Conservation (phyloP, 2,888 invertebrate genomes). For the Parnassius apollo region DNA sequence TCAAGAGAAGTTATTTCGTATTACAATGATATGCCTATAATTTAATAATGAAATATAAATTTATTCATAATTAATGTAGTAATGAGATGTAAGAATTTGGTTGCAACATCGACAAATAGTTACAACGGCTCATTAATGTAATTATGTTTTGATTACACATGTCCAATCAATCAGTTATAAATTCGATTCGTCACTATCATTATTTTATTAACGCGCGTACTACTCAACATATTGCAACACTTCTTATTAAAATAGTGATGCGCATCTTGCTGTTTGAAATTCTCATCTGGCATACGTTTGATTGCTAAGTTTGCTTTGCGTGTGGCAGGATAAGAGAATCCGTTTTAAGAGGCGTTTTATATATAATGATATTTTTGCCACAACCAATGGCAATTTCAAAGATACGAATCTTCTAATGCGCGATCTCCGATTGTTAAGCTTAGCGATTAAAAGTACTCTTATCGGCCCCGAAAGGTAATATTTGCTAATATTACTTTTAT, state of each 20-base stretch:
- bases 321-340: no score
- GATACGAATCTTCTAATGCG: no score
- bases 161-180: constrained; percentile 14
- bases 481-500: constrained; percentile 1
- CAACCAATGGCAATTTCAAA: no score
- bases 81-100: constrained; percentile 5
- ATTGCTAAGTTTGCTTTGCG: no score
- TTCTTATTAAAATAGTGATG: neutral
- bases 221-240: constrained; percentile 9
- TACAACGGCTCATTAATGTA: constrained; percentile 10
- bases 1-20: constrained; percentile 1
- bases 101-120: constrained; percentile 9
- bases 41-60: constrained; percentile 15
- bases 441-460: no score
- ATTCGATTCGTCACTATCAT: constrained; percentile 24
- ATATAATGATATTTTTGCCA: no score
- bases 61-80: constrained; percentile 15
- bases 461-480: no score
- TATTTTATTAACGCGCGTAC: constrained; percentile 2
- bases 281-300: no score
- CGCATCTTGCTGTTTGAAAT: no score
- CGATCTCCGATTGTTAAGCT: no score
- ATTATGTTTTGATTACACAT: constrained; percentile 17
- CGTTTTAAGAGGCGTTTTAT: no score
- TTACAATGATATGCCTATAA: constrained; percentile 19